Evolutionary conservation across 2,113 vertebrate genomes (phyloP), one percentile per base, ranked within the genome.

Genomic region (Pardalotus punctatus): DNA sequence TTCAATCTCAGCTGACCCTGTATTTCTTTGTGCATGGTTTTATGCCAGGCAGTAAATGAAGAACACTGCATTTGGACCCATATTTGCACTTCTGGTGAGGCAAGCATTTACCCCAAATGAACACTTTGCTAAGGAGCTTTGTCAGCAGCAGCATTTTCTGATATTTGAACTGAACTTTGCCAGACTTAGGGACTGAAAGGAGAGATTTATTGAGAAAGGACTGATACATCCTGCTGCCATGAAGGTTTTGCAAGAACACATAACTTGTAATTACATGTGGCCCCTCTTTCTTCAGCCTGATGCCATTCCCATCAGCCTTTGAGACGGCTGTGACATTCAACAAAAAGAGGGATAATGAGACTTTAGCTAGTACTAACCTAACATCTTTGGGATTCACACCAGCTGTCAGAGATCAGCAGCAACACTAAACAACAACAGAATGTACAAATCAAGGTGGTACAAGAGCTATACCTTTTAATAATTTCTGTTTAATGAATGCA

Each of bases 251-350:
- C 28, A 87, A 79, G 40, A 79, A 48, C 1, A 3, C 28, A 38
- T 5, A 64, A 36, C 1, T 76, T 15, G 1, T 35, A 84, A 61
- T 17, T 40, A 69, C 1, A 0, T 3, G 4, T 24, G 36, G 14
- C 6, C 27, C 3, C 17, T 78, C n/a, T 38, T 86, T 47, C 51
- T 89, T 72, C 70, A 69, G 23, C n/a, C 69, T 56, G 38, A 58
- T 45, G 22, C 22, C 28, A 27, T 78, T 65, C 48, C 29, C 33
- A 20, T 38, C 18, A 78, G 24, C 27, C 65, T 78, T 84, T 48
- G 36, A 67, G 14, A 71, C 35, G 21, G 15, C 33, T 54, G 40
- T 38, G 54, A 54, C 35, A 33, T 2, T 5, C 47, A 62, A 42
- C 0, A 0, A 53, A 35, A 69, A 81, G 45, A 61, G 33, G 14